phyloP scores from a whole-genome alignment of 2,113 vertebrate species.

The Petaurus breviceps region DNA sequence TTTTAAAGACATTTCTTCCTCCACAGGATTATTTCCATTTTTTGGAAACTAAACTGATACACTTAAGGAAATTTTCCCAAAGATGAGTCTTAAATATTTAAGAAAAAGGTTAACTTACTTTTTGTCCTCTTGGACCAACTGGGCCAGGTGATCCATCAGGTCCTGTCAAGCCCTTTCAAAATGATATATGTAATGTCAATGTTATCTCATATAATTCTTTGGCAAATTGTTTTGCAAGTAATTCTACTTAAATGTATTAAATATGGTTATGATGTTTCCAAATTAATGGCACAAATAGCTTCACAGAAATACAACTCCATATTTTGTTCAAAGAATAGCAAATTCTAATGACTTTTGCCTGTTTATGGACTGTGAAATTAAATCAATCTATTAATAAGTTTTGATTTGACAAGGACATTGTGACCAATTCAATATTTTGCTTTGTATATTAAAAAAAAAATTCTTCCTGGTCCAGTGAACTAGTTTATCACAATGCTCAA shows the following conservation, averaged over 20 bases:
- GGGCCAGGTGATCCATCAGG: conserved; percentile 91
- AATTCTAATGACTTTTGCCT: not conserved
- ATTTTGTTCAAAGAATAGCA: conserved; percentile 18
- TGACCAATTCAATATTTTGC: not conserved
- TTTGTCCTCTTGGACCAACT: conserved; percentile 91
- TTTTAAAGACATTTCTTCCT: conserved; percentile 19
- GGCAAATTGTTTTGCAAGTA: not conserved
- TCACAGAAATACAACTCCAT: conserved; percentile 9
- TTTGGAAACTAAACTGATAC: conserved; percentile 12
- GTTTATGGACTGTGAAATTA: not conserved
- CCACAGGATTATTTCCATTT: conserved; percentile 26
- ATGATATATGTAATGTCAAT: conserved; percentile 63
- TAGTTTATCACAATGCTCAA: conserved; percentile 8
- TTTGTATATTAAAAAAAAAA: not conserved
- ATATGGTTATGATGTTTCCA: not conserved
- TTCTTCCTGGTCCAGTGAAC: conserved; percentile 14
- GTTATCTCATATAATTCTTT: not conserved
- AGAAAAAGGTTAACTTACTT: conserved; percentile 86
- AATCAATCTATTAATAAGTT: not conserved
- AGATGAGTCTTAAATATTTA: not conserved
- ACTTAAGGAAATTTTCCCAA: not conserved
- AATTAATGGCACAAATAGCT: conserved; percentile 16
- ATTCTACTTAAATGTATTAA: conserved; percentile 13
- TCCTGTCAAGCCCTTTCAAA: conserved; percentile 93
- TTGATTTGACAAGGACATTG: not conserved